Base-by-base conservation (phyloP, 2,113 vertebrate species). In the Seriola quinqueradiata region DNA sequence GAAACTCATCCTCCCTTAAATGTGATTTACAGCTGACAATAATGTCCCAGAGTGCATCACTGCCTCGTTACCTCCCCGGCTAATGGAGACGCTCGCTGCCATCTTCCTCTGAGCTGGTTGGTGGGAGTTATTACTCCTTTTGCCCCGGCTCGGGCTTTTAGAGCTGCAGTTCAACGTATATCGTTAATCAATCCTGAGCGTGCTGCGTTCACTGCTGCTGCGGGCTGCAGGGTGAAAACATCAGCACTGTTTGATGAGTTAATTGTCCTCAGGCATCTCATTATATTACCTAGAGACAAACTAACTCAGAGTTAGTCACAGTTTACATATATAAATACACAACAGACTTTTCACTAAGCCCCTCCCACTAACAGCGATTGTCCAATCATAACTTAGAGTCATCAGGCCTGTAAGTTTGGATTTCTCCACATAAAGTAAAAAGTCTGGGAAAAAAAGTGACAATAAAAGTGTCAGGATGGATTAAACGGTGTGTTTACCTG, bases 11-110 rank as follows among this genome's bases (percentile, higher is more conserved):
- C 70, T 75, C 44, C 40, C 42, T 75, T 70, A 82, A 80, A 87
- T 82, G 81, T 90, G 86, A 93, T 94, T 91, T 90, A 91, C 80
- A 4, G 76, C 63, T 66, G 68, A 75, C 82, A 84, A 68, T 90
- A 80, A 88, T 36, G 79, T 89, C 44, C 77, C 78, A 64, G 42
- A 89, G 82, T 75, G 86, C 86, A 82, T 91, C 83, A 79, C 77
- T 69, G 75, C 85, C 85, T 91, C 68, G 58, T 91, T 90, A 87
- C 70, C 77, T 89, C 73, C 48, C 60, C 44, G 50, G 78, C 70
- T 92, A 90, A 91, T 90, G 61, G 84, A 89, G 78, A 73, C 44
- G 38, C 75, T 72, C 28, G n/a, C 44, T 16, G 71, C 48, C 50
- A 55, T 76, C 79, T 71, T 77, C 68, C 73, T 79, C 76, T 23